A percentile compares a stretch with the other conserved stretches of the same genome.
Conservation (phyloP, 2,113 vertebrate genomes). For the Nothocercus julius region DNA sequence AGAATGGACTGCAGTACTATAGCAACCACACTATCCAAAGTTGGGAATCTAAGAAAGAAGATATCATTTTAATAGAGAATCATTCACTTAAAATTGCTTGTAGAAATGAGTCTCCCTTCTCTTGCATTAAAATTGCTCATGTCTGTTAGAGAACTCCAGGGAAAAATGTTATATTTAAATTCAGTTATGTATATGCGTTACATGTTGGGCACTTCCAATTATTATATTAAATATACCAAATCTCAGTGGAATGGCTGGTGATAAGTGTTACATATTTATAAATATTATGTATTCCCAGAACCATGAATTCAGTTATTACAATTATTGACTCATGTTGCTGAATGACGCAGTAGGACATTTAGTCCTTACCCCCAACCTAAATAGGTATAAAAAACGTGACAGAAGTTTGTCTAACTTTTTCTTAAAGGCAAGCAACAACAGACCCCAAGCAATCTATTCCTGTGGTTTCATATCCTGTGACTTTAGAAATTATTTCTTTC, state of each 20-base stretch:
- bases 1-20: neutral
- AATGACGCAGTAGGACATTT: neutral
- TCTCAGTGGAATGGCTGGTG: neutral
- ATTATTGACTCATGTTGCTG: neutral
- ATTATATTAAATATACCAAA: slow-evolving; percentile 19
- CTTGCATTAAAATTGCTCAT: neutral
- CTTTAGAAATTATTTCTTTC: neutral
- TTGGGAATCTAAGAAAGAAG: neutral
- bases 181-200: neutral
- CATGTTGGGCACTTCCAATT: neutral
- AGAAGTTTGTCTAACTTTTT: neutral
- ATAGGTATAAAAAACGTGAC: neutral
- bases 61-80: neutral
- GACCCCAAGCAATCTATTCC: neutral
- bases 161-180: slow-evolving; percentile 3
- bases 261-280: slow-evolving; percentile 36
- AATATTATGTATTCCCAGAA: neutral
- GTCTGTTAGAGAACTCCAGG: neutral
- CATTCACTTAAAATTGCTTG: neutral
- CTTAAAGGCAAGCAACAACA: neutral
- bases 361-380: neutral
- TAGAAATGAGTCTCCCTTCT: neutral
- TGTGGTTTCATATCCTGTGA: neutral
- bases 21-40: neutral
- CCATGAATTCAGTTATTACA: neutral